Percentiles rank a stretch among this genome's conserved stretches.
Conservation (phyloP, 2,797 vertebrate genomes). For the Bucorvus abyssinicus region DNA sequence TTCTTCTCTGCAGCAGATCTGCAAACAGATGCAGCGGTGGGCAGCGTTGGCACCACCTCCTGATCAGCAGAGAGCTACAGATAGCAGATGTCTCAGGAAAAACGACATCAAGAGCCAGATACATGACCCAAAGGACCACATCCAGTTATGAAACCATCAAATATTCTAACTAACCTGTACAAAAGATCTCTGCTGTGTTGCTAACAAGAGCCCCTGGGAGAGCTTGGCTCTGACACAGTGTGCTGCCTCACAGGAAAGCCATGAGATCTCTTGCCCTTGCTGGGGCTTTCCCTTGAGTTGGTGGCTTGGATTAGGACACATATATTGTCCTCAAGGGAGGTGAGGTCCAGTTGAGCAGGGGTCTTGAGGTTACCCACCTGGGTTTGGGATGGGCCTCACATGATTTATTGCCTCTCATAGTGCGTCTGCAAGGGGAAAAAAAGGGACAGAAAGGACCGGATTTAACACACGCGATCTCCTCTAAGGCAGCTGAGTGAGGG, state of each 20-base stretch:
- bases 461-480: not conserved
- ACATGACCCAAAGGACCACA: fast-evolving
- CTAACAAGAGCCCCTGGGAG: not conserved
- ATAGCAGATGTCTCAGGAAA: not conserved
- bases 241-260: not conserved
- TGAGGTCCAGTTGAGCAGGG: not conserved
- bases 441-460: not conserved
- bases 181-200: not conserved
- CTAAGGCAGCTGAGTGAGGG: not conserved
- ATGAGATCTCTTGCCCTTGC: not conserved
- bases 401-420: not conserved
- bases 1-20: not conserved
- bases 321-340: not conserved
- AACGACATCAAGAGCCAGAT: not conserved
- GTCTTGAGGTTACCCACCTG: not conserved
- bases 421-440: not conserved
- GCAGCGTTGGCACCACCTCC: not conserved
- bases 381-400: not conserved
- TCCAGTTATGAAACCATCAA: not conserved
- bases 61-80: not conserved
- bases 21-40: not conserved
- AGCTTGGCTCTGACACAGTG: not conserved
- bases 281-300: not conserved
- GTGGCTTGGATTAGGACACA: not conserved
- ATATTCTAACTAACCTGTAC: not conserved